Conservation (phyloP, 2,888 invertebrate species). For the Lamellibrachia satsuma region DNA sequence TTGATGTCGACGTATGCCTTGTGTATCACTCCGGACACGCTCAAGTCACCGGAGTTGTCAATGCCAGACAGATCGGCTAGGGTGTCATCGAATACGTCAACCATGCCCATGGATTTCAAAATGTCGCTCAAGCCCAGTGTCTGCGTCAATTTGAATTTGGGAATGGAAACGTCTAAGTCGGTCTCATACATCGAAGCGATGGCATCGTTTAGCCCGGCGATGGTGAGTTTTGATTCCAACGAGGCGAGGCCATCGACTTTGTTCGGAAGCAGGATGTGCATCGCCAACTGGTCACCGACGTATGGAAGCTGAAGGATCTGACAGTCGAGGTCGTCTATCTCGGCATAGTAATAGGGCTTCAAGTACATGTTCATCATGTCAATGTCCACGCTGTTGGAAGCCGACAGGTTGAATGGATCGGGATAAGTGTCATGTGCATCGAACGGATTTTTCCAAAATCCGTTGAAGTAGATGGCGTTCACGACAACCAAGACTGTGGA, state of each 20-base stretch:
- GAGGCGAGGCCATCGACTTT: slow-evolving; percentile 45
- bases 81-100: slow-evolving; percentile 42
- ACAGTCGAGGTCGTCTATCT: slow-evolving; percentile 73
- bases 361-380: slow-evolving; percentile 76
- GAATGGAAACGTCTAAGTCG: slow-evolving; percentile 42
- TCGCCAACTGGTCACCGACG: slow-evolving; percentile 51
- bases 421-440: neutral
- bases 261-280: slow-evolving; percentile 57
- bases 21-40: slow-evolving; percentile 53
- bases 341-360: slow-evolving; percentile 71
- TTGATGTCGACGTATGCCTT: slow-evolving; percentile 61
- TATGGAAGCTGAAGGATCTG: slow-evolving; percentile 82
- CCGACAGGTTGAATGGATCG: neutral
- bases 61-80: slow-evolving; percentile 58
- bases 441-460: slow-evolving; percentile 70
- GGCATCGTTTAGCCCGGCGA: neutral
- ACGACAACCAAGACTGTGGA: slow-evolving; percentile 64
- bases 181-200: slow-evolving; percentile 8
- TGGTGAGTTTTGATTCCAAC: slow-evolving; percentile 28
- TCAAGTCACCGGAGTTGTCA: slow-evolving; percentile 42
- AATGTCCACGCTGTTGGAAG: neutral
- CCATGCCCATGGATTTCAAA: slow-evolving; percentile 51
- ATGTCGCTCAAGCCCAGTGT: slow-evolving; percentile 43
- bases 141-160: slow-evolving; percentile 53
- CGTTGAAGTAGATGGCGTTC: slow-evolving; percentile 69